Conservation (phyloP, 37 sponge, comb jelly and placozoan genomes). For the Aplysina aerophoba region DNA sequence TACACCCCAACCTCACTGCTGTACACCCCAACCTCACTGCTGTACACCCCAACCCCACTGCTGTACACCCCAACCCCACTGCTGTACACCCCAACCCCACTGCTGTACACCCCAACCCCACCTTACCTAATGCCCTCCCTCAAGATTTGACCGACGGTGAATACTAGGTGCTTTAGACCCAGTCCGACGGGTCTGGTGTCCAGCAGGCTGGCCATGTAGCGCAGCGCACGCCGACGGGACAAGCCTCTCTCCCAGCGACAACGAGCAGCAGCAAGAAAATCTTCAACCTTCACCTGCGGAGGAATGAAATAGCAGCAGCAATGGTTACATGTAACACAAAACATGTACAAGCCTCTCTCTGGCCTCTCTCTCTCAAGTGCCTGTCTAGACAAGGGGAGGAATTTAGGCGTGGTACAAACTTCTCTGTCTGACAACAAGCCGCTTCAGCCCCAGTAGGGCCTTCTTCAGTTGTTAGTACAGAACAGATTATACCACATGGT, state of each 20-base stretch:
- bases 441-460: too few relatives aligned
- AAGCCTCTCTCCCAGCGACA: constrained; percentile 71
- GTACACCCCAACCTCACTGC: neutral
- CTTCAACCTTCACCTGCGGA: constrained; percentile 70
- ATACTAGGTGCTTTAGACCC: constrained; percentile 74
- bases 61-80: neutral
- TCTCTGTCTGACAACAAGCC: too few relatives aligned
- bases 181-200: constrained; percentile 29
- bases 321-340: too few relatives aligned
- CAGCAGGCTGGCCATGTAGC: constrained; percentile 79
- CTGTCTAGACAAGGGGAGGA: too few relatives aligned
- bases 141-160: constrained; percentile 55
- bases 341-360: too few relatives aligned
- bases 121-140: constrained; percentile 37
- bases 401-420: too few relatives aligned
- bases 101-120: neutral
- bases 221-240: constrained; percentile 74
- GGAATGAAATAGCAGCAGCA: neutral
- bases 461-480: too few relatives aligned
- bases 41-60: neutral
- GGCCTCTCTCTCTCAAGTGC: too few relatives aligned
- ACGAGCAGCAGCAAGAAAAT: constrained; percentile 77
- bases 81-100: neutral
- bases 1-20: neutral
- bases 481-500: too few relatives aligned